These are phyloP conservation scores for Scaptomyza parva DNA, from an alignment of 2,888 invertebrate genomes.

Conservation along the genomic window DNA sequence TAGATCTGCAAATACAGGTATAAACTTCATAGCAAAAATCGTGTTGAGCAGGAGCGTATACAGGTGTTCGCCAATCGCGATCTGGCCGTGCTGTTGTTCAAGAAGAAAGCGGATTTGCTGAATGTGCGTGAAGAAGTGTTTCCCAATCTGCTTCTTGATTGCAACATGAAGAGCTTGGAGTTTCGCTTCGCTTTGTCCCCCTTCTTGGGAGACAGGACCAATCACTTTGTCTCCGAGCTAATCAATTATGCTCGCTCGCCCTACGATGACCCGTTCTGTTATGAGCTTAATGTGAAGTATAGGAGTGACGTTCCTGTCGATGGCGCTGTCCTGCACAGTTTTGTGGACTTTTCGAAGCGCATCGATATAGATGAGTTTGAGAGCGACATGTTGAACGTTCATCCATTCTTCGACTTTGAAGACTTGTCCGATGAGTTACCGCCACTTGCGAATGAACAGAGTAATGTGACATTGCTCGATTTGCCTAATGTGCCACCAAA, in stretches of 20 bases:
- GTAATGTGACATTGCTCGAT: not conserved
- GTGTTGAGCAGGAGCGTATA: conserved; percentile 91
- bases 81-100: conserved; percentile 88
- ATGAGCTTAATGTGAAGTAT: conserved; percentile 90
- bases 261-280: conserved; percentile 91
- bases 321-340: conserved; percentile 26
- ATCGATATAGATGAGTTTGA: conserved; percentile 47
- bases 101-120: conserved; percentile 87
- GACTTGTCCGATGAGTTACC: conserved; percentile 43
- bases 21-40: conserved; percentile 89
- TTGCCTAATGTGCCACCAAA: not conserved
- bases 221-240: conserved; percentile 95
- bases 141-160: conserved; percentile 87
- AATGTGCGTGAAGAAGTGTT: conserved; percentile 89
- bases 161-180: conserved; percentile 86
- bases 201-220: conserved; percentile 89
- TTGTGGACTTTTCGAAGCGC: conserved; percentile 49
- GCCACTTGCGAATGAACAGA: not conserved
- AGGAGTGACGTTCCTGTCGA: conserved; percentile 80
- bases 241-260: conserved; percentile 94
- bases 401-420: not conserved
- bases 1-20: too few species aligned
- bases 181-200: conserved; percentile 89
- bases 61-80: conserved; percentile 95
- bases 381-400: not conserved